These are phyloP conservation scores for Kryptolebias ocellatus DNA, from an alignment of 2,797 vertebrate genomes.

Conservation along the genomic window DNA sequence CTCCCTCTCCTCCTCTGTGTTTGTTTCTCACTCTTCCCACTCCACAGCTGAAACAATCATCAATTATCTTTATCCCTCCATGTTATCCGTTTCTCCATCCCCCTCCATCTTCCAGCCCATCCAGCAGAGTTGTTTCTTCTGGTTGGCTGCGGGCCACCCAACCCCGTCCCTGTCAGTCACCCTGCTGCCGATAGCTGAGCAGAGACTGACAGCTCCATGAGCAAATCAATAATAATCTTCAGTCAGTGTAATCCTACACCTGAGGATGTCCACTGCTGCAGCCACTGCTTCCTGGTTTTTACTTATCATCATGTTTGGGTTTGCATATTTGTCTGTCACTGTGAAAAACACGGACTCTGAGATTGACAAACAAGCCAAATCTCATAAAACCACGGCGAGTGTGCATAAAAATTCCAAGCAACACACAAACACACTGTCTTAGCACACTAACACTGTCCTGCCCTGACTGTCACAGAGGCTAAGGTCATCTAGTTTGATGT, in stretches of 20 bases:
- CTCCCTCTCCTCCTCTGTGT: constrained; percentile 19
- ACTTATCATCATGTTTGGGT: constrained; percentile 59
- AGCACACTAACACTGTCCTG: constrained; percentile 41
- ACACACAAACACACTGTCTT: constrained; percentile 35
- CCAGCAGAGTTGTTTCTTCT: constrained; percentile 90
- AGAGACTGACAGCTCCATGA: constrained; percentile 91
- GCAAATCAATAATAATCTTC: constrained; percentile 99
- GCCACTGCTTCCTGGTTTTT: constrained; percentile 70
- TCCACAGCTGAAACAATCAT: constrained; percentile 91
- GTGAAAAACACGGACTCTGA: constrained; percentile 10
- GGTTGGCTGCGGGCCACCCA: constrained; percentile 90
- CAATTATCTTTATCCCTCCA: constrained; percentile 93
- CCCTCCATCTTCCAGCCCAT: constrained; percentile 86
- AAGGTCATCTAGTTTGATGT: constrained; percentile 77
- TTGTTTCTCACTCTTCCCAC: constrained; percentile 38
- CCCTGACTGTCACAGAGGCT: constrained; percentile 71
- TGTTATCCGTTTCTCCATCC: constrained; percentile 83
- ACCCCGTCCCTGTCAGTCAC: constrained; percentile 93
- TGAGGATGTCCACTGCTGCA: constrained; percentile 82
- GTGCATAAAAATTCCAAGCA: constrained; percentile 6
- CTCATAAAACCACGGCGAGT: neutral
- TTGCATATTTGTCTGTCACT: constrained; percentile 34
- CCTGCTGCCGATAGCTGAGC: constrained; percentile 81
- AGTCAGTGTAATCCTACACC: constrained; percentile 86
- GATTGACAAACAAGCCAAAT: constrained; percentile 1